A percentile compares a stretch with the other conserved stretches of the same genome.
Evolutionary conservation across 1,140 invertebrate genomes (phyloP).

Genomic region (Saxidomus purpurata): DNA sequence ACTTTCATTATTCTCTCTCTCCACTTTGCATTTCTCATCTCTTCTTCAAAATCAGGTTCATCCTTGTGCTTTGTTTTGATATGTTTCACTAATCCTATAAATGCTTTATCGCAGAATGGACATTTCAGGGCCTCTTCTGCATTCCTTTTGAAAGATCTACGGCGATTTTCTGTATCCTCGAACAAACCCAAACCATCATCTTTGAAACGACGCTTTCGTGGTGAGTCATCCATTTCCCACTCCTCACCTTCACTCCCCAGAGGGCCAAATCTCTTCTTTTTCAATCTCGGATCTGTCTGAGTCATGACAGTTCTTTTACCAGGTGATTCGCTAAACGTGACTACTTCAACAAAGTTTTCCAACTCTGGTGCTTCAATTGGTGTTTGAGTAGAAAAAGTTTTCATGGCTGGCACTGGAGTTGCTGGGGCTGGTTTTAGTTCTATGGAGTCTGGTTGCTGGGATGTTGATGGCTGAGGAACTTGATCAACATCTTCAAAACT

Average conservation of each 20-base stretch:
- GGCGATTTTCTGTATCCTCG: constrained; percentile 82
- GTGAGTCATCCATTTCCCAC: constrained; percentile 72
- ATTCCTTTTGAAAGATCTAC: constrained; percentile 81
- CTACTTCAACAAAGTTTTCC: constrained; percentile 82
- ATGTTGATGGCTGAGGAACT: constrained; percentile 60
- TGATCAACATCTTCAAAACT: constrained; percentile 57
- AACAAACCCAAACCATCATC: constrained; percentile 82
- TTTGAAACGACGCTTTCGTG: constrained; percentile 72
- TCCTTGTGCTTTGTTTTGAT: constrained; percentile 84
- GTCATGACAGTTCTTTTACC: constrained; percentile 83
- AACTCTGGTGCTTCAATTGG: constrained; percentile 70
- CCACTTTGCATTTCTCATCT: constrained; percentile 85
- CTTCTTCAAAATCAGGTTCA: constrained; percentile 84
- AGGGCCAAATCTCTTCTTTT: constrained; percentile 84
- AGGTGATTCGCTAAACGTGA: constrained; percentile 79
- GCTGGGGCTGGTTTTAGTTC: constrained; percentile 55
- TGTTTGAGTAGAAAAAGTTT: constrained; percentile 76
- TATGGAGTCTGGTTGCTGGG: constrained; percentile 40
- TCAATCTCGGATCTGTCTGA: constrained; percentile 83
- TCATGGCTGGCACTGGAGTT: constrained; percentile 62
- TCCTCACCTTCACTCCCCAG: constrained; percentile 79
- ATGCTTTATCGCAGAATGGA: constrained; percentile 84
- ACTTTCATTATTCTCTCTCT: constrained; percentile 85
- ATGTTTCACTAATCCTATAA: constrained; percentile 84
- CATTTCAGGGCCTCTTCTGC: constrained; percentile 84